Percentiles rank a stretch among this genome's conserved stretches.
Evolutionary conservation across 2,113 vertebrate species (phyloP).

Genomic region (Proteles cristata): DNA sequence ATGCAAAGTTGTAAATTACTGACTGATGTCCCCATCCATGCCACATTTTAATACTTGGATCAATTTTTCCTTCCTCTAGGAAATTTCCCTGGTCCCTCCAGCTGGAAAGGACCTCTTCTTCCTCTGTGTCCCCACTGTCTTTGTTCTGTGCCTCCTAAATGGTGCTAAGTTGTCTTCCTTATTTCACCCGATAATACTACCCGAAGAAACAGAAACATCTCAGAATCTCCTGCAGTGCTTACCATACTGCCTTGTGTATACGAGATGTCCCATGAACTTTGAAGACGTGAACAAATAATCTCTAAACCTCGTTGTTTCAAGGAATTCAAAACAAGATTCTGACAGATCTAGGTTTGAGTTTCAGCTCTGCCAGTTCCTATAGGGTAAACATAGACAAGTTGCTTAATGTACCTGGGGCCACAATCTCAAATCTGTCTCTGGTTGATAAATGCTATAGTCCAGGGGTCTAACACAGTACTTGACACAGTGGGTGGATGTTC

Average conservation of each 20-base stretch:
- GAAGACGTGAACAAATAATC: not conserved
- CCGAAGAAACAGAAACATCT: not conserved
- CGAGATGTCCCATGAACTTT: accelerated
- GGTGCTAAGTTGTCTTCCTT: not conserved
- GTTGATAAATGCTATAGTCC: not conserved
- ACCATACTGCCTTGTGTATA: not conserved
- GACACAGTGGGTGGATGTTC: accelerated
- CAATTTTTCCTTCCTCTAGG: not conserved
- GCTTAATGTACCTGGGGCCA: not conserved
- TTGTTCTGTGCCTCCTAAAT: not conserved
- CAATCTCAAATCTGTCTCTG: not conserved
- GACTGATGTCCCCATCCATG: not conserved
- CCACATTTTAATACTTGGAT: not conserved
- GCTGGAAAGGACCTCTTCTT: not conserved
- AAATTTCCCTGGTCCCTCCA: not conserved
- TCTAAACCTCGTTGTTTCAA: not conserved
- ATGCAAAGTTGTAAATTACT: not conserved
- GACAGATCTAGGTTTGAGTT: not conserved
- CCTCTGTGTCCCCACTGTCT: not conserved
- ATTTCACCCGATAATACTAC: not conserved
- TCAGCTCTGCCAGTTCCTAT: not conserved
- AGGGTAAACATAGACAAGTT: not conserved
- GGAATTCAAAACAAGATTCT: not conserved
- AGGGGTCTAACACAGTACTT: not conserved
- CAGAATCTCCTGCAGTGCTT: not conserved